Evolutionary conservation across 2,797 vertebrate genomes (phyloP).

Genomic region (Eidolon dupreanum): DNA sequence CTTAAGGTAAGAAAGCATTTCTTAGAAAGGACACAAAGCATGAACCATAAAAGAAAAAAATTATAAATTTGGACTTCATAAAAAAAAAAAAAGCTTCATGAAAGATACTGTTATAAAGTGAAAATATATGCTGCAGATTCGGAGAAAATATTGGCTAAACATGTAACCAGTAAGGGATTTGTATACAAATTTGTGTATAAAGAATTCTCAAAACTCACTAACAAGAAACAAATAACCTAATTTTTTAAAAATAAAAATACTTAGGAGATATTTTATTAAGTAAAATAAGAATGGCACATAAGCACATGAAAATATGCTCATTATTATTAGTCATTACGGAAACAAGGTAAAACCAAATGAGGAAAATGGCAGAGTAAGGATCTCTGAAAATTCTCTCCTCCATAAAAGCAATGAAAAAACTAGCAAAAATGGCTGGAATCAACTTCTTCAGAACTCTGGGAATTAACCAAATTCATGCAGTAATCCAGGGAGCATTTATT

Average conservation of each 20-base stretch:
- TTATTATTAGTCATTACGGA: not conserved
- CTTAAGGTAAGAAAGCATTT: too few species aligned
- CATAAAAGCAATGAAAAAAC: conserved; percentile 5
- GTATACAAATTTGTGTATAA: not conserved
- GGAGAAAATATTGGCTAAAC: conserved; percentile 23
- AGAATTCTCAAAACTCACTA: not conserved
- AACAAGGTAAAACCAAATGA: conserved; percentile 43
- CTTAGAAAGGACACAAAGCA: too few species aligned
- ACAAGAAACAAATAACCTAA: not conserved
- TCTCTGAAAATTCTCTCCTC: conserved; percentile 41
- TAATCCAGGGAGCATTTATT: not conserved
- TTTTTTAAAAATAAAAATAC: not conserved
- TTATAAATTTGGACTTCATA: too few species aligned
- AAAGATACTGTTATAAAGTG: not conserved
- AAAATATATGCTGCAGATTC: not conserved
- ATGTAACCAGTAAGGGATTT: not conserved
- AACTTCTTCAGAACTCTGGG: conserved; percentile 14
- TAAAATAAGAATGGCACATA: not conserved
- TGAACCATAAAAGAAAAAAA: too few species aligned
- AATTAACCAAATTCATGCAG: not conserved
- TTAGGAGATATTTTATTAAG: not conserved
- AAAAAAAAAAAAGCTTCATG: not conserved
- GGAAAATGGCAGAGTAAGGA: not conserved
- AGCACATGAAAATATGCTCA: not conserved
- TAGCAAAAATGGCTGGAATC: not conserved